Evolutionary conservation across 2,797 vertebrate species (phyloP), one percentile per base, ranked within the genome.

Genomic region (Peromyscus melanophrys): DNA sequence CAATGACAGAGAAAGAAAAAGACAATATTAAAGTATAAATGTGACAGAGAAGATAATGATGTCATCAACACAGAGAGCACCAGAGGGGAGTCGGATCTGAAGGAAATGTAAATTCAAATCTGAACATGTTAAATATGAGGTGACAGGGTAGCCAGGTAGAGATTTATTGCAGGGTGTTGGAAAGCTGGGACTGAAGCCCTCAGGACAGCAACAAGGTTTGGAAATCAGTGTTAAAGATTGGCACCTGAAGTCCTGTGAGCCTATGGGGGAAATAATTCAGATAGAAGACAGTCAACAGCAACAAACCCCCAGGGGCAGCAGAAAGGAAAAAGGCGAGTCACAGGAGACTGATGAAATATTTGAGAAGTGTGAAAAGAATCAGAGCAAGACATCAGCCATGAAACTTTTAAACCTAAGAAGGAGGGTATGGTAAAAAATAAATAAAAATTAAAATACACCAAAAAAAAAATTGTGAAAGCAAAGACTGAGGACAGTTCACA

Each of bases 1-100:
- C 75, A 82, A 93, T 52, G 57, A 91, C 43, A 89, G n/a, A 82
- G 55, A 89, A 43, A 75, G 67, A 84, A 93, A 78, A 77, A 78
- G 52, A 86, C 40, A 94, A 80, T 76, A 31, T 3, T 85, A 83
- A 95, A 37, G 6, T 73, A 85, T 77, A 92, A 92, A 65, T 75
- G 92, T 78, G 59, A 84, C 78, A 67, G 0, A 34, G 43, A 78
- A n/a, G 73, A 90, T 86, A 93, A 91, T 93, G 21, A 77, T 37
- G 17, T 37, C 61, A 49, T 86, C 88, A 96, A 86, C 34, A 57
- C 65, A 96, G n/a, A 40, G 61, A 92, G 40, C 10, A 87, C n/a
- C 25, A 92, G 27, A 76, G 52, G 17, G 63, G 57, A 71, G 57
- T 82, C 11, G 83, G 59, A 31, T 75, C 31, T 75, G 59, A 78